Conservation (phyloP, 2,888 invertebrate genomes). For the Lithophane socia region DNA sequence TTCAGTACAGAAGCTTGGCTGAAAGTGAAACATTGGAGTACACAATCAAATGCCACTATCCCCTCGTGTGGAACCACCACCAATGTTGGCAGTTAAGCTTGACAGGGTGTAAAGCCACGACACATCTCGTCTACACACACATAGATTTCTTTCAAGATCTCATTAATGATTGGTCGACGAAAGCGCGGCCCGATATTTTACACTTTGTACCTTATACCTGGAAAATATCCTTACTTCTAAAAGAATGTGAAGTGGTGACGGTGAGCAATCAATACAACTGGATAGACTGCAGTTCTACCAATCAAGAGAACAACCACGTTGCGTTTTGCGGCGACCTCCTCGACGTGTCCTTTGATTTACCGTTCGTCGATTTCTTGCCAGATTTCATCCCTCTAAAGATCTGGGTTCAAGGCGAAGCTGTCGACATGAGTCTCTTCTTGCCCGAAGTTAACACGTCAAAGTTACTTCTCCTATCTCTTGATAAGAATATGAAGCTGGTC, state of each 20-base stretch:
- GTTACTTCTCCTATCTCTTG: conserved; percentile 95
- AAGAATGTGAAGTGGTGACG: conserved; percentile 98
- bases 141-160: conserved; percentile 99
- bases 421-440: conserved; percentile 96
- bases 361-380: conserved; percentile 98
- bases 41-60: conserved; percentile 96
- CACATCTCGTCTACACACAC: conserved; percentile 97
- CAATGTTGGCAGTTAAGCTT: conserved; percentile 98
- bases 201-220: conserved; percentile 99
- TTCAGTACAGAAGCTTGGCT: conserved; percentile 97
- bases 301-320: conserved; percentile 98
- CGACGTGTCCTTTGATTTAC: conserved; percentile 97
- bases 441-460: conserved; percentile 98
- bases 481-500: conserved; percentile 96
- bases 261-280: conserved; percentile 99
- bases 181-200: conserved; percentile 97
- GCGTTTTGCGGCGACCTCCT: conserved; percentile 98
- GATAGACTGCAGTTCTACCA: conserved; percentile 99
- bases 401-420: conserved; percentile 98
- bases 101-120: conserved; percentile 98
- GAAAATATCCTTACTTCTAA: conserved; percentile 96
- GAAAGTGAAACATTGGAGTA: conserved; percentile 99
- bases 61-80: conserved; percentile 98
- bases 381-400: conserved; percentile 96
- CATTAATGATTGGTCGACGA: conserved; percentile 98